Conservation (phyloP, 2,113 vertebrate species). For the Ammodytes dubius region DNA sequence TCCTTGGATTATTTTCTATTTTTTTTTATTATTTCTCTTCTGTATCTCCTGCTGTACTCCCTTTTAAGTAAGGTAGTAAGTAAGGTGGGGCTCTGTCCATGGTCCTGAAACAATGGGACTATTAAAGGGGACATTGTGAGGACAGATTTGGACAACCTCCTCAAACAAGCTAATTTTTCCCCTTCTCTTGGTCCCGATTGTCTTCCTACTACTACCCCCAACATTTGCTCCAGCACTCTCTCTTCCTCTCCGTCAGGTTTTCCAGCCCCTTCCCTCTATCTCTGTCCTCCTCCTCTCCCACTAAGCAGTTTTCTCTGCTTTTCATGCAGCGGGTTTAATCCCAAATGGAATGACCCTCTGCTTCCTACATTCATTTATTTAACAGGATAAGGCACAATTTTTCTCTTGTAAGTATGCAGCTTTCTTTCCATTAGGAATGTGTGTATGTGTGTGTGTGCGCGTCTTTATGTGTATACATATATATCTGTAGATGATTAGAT, state of each 20-base stretch:
- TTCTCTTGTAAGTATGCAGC: constrained; percentile 71
- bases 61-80: neutral
- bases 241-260: constrained; percentile 60
- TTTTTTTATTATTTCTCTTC: neutral
- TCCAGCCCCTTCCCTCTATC: constrained; percentile 42
- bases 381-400: constrained; percentile 43
- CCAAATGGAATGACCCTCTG: constrained; percentile 52
- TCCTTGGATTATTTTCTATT: neutral
- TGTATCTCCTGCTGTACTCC: neutral
- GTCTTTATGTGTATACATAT: constrained; percentile 9
- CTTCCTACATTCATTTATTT: constrained; percentile 25
- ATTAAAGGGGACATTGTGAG: neutral
- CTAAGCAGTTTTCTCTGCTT: constrained; percentile 50
- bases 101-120: constrained; percentile 69
- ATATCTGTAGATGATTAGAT: neutral
- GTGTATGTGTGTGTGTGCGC: constrained; percentile 34
- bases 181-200: neutral
- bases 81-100: constrained; percentile 68
- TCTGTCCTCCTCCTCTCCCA: constrained; percentile 35
- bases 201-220: neutral
- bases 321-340: constrained; percentile 45
- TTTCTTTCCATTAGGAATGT: constrained; percentile 40
- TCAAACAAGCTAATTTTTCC: constrained; percentile 23
- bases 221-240: constrained; percentile 17
- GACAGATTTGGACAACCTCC: constrained; percentile 27